A percentile compares a stretch with the other conserved stretches of the same genome.
Conservation (phyloP, 1,140 invertebrate species). For the Arctopsyche grandis region DNA sequence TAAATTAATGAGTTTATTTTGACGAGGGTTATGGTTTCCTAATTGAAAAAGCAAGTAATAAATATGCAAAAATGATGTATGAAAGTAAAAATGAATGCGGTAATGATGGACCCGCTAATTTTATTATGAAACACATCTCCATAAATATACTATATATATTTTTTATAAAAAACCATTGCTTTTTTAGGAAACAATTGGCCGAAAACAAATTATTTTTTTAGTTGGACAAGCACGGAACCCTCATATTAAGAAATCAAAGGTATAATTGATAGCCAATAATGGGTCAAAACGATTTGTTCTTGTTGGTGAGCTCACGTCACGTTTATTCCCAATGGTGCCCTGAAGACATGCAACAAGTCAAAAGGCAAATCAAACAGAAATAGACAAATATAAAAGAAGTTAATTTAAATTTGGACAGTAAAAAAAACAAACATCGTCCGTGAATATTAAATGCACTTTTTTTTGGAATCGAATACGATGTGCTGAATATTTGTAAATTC, state of each 20-base stretch:
- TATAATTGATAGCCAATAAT: slow-evolving; percentile 34
- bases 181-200: not conserved
- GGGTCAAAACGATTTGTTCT: slow-evolving; percentile 7
- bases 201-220: not conserved
- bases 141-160: not conserved
- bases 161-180: not conserved
- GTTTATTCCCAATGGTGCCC: not conserved
- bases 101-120: too few species aligned
- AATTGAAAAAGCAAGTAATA: slow-evolving; percentile 1
- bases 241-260: slow-evolving; percentile 13
- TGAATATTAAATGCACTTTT: too few species aligned
- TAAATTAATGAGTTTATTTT: slow-evolving; percentile 23
- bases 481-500: not conserved
- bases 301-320: slow-evolving; percentile 21
- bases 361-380: not conserved
- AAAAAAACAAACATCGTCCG: not conserved
- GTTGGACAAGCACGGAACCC: not conserved
- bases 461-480: too few species aligned
- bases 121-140: not conserved
- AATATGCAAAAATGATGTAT: not conserved
- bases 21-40: slow-evolving; percentile 6
- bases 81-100: too few species aligned
- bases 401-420: not conserved
- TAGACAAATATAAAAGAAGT: not conserved
- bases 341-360: slow-evolving; percentile 28